Percentiles rank a stretch among this genome's conserved stretches.
Evolutionary conservation across 2,888 invertebrate species (phyloP).

Genomic region (Eristalis intricaria): DNA sequence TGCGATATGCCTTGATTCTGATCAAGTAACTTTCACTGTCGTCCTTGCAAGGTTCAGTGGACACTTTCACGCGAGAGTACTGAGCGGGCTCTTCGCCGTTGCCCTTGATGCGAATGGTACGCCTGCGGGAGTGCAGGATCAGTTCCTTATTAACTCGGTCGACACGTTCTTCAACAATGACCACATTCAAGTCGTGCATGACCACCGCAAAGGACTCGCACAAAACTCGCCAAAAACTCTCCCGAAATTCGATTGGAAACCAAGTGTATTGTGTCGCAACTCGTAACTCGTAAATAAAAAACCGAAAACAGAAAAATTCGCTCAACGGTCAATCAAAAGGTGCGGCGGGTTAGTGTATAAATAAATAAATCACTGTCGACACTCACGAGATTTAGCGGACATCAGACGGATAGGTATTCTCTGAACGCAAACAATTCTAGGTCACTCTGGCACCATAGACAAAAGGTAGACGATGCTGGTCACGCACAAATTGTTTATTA

Average conservation of each 20-base stretch:
- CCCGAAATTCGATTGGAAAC: not conserved
- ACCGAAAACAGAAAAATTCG: constrained; percentile 15
- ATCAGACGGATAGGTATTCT: constrained; percentile 26
- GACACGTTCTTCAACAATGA: constrained; percentile 66
- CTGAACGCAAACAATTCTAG: constrained; percentile 13
- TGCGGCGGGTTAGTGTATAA: constrained; percentile 60
- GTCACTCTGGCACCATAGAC: constrained; percentile 43
- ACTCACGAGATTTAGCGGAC: constrained; percentile 50
- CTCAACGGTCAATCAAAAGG: constrained; percentile 31
- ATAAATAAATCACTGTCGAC: constrained; percentile 62
- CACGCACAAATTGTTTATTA: constrained; percentile 24
- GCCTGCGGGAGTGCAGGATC: constrained; percentile 57
- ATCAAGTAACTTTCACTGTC: constrained; percentile 52
- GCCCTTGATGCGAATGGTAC: constrained; percentile 60
- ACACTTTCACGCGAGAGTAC: constrained; percentile 63
- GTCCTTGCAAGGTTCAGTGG: constrained; percentile 52
- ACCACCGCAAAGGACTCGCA: constrained; percentile 26
- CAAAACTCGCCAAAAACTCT: constrained; percentile 18
- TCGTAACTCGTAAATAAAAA: not conserved
- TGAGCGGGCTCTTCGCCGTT: constrained; percentile 18
- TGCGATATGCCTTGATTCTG: constrained; percentile 63
- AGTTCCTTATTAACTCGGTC: constrained; percentile 66
- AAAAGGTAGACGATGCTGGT: constrained; percentile 41
- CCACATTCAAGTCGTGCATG: constrained; percentile 68
- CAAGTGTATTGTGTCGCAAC: not conserved